These are phyloP conservation scores for Caradrina clavipalpis DNA, from an alignment of 2,888 invertebrate genomes.

Conservation along the genomic window DNA sequence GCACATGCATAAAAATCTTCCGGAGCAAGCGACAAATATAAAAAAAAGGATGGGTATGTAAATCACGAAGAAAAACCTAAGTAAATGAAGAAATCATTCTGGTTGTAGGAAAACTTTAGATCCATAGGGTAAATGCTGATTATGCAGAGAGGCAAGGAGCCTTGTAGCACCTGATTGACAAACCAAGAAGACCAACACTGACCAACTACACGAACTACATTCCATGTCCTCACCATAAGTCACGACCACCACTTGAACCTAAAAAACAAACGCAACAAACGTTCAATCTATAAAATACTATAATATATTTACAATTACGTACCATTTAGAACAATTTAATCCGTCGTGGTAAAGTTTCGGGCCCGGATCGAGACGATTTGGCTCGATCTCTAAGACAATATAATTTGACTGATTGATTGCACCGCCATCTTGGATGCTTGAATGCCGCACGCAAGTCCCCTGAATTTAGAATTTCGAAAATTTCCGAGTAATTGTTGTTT, in stretches of 20 bases:
- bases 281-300: slow-evolving; percentile 61
- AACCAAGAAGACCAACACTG: not conserved
- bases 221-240: slow-evolving; percentile 31
- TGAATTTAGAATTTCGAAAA: slow-evolving; percentile 65
- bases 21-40: no score
- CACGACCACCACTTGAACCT: slow-evolving; percentile 27
- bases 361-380: slow-evolving; percentile 75
- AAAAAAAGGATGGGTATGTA: no score
- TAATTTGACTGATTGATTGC: slow-evolving; percentile 90
- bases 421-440: slow-evolving; percentile 54
- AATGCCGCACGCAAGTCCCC: slow-evolving; percentile 60
- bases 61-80: no score
- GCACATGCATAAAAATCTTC: no score
- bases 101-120: no score
- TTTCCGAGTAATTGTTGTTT: slow-evolving; percentile 62
- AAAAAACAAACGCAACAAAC: slow-evolving; percentile 22
- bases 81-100: no score
- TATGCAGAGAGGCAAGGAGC: no score
- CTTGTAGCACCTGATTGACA: not conserved
- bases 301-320: slow-evolving; percentile 67
- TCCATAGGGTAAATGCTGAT: no score
- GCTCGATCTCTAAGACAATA: slow-evolving; percentile 86
- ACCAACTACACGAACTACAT: slow-evolving; percentile 6
- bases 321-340: slow-evolving; percentile 75
- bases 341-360: slow-evolving; percentile 71